A percentile compares a stretch with the other conserved stretches of the same genome.
Conservation (phyloP, 2,888 invertebrate species). For the Tenodera sinensis region DNA sequence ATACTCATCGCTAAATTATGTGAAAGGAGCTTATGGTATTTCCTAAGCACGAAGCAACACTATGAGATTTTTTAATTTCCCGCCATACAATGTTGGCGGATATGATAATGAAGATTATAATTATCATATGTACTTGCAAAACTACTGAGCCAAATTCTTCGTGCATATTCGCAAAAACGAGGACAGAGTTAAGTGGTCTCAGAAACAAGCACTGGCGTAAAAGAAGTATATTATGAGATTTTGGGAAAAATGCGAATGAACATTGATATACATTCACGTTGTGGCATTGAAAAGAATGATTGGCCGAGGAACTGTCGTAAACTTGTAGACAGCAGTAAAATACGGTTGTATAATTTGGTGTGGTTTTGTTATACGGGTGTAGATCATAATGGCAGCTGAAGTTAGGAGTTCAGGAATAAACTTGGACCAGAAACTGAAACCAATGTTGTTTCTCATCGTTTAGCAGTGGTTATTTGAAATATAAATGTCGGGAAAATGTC, state of each 20-base stretch:
- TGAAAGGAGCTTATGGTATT: too few species aligned
- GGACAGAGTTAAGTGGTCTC: neutral
- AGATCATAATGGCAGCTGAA: neutral
- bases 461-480: neutral
- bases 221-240: neutral
- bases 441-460: neutral
- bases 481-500: conserved; percentile 26
- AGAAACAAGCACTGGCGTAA: neutral
- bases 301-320: neutral
- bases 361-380: neutral
- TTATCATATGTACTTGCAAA: neutral
- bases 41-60: too few species aligned
- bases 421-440: neutral
- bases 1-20: too few species aligned
- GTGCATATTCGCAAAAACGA: neutral
- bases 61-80: neutral
- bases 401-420: neutral
- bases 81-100: neutral
- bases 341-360: neutral
- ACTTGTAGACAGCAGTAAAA: neutral
- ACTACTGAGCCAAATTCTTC: neutral
- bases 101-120: neutral
- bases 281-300: neutral
- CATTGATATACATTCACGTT: neutral
- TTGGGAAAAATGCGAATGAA: neutral